Evolutionary conservation across 2,888 invertebrate genomes (phyloP), one percentile per base, ranked within the genome.

Genomic region (Hydrotaea cyrtoneurina): DNA sequence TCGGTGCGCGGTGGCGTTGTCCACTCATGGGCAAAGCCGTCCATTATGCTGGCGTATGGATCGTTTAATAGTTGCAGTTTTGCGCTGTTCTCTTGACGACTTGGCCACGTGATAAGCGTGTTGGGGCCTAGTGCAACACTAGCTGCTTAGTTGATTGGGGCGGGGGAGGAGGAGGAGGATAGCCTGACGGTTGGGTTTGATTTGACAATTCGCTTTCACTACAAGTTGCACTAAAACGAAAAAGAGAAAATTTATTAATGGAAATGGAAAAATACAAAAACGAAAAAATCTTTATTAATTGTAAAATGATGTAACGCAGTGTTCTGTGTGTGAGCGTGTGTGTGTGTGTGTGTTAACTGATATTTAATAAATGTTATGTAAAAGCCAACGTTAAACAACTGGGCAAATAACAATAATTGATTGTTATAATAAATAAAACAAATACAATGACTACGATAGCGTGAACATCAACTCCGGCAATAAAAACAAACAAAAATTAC

Each of bases 21-120:
- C 93, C 93, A 93, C 74, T 92, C 91, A 87, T 91, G 91, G 82
- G 89, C 89, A 87, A 89, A 93, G 86, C 90, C 89, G 89, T 93
- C 93, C 93, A 93, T 93, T 87, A 88, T 91, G 62, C 79, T 79
- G 84, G 86, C 87, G 78, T 87, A 88, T 80, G 89, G 86, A 87
- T 90, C 89, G 88, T 90, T 88, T 86, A 89, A 88, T 86, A 90
- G 88, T 89, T 90, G 90, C 91, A 90, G 90, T 86, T 88, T 89
- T 89, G 80, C 86, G 84, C 86, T 82, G 72, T 80, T 84, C 39
- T 26, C 62, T 19, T 64, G n/a, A n/a, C 31, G 1, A n/a, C 31
- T 62, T 62, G 59, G 3, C 15, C 15, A 62, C 17, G 50, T 50
- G 50, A 50, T 50, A 15, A n/a, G 50, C 50, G 50, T 50, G n/a